Base-by-base conservation (phyloP, 1,140 invertebrate genomes). In the Megalopta genalis region DNA sequence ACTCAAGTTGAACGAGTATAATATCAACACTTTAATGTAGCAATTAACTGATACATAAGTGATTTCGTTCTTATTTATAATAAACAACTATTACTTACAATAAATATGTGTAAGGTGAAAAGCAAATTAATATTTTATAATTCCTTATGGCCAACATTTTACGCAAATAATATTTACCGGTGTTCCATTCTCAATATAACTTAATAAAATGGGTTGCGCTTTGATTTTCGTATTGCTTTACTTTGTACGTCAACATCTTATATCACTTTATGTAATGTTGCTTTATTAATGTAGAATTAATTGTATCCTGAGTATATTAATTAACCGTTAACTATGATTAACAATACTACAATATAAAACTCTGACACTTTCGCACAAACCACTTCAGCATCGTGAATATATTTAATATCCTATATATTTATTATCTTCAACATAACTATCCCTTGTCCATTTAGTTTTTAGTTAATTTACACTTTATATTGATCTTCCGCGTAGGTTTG, bases 21-120 rank as follows among this genome's bases (percentile, higher is more conserved):
- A 91, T 92, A 85, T 90, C 90, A 92, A 92, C 90, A 91, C 90
- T 91, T 92, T 92, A 92, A 92, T 92, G 86, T 90, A 91, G 87
- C 86, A 90, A 92, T 91, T 86, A 91, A 88, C 85, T 90, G 87
- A 89, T 91, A 92, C 88, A 92, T 86, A 90, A 91, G 82, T 90
- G 86, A 81, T 90, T 72, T 90, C 83, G 83, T 89, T 86, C 87
- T 88, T 88, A 88, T 90, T 86, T 88, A 65, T 91, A 90, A 87
- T 90, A 91, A 90, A 91, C 86, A 89, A 90, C 69, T 80, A 87
- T 86, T 88, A 90, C 86, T 89, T 84, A 88, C 84, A 85, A 74
- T 90, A 90, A 91, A 90, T 90, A 91, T 86, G 42, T 80, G 75
- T 81, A 91, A 90, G 84, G 86, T 86, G 84, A 84, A 89, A 91